These are phyloP conservation scores for Phorcus lineatus DNA, from an alignment of 2,888 invertebrate genomes.

Conservation along the genomic window DNA sequence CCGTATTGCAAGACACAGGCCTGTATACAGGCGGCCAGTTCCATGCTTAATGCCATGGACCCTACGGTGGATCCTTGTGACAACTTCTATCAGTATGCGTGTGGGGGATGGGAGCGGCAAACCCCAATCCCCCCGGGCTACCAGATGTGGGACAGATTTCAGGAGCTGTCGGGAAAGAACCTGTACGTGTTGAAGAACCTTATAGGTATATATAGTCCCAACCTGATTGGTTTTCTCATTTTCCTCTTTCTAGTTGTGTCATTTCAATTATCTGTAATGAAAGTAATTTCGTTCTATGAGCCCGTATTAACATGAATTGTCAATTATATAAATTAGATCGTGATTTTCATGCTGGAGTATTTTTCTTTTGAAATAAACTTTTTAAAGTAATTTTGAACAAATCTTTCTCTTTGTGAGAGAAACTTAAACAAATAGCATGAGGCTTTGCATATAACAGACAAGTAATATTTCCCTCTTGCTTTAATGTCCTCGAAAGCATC, in stretches of 20 bases:
- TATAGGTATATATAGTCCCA: conserved; percentile 51
- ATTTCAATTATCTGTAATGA: neutral
- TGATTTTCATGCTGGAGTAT: no score
- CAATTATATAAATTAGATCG: no score
- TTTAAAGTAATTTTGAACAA: no score
- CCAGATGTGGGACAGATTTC: conserved; percentile 65
- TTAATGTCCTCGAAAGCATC: no score
- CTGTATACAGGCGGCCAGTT: conserved; percentile 64
- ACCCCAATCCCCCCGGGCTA: conserved; percentile 69
- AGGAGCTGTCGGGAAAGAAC: conserved; percentile 65
- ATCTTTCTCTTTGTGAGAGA: no score
- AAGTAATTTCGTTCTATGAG: no score
- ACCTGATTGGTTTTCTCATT: neutral
- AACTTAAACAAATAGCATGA: no score
- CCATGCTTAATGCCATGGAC: conserved; percentile 61
- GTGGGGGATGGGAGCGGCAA: conserved; percentile 65
- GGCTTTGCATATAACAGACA: no score
- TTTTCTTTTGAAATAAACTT: no score
- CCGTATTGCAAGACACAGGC: conserved; percentile 54
- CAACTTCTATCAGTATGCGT: conserved; percentile 68
- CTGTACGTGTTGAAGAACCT: conserved; percentile 62
- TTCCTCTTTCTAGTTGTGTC: neutral
- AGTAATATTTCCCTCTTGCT: no score
- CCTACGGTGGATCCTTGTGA: conserved; percentile 59
- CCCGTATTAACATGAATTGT: no score